Evolutionary conservation across 1,140 invertebrate genomes (phyloP).

Genomic region (Conus betulinus): DNA sequence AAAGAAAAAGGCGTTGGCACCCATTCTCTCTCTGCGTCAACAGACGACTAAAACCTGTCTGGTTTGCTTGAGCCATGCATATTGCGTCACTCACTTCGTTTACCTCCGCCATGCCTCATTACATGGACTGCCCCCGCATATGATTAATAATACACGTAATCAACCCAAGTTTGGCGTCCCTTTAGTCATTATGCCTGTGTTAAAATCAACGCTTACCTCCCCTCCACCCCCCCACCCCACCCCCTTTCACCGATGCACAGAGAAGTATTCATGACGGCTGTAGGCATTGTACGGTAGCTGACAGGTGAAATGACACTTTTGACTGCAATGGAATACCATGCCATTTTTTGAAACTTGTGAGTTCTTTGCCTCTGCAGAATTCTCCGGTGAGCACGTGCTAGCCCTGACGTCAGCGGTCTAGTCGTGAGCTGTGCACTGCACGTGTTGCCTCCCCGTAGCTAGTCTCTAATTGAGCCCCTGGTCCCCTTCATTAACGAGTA

Average conservation of each 20-base stretch:
- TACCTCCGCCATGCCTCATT: too few relatives aligned
- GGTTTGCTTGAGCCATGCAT: background rate
- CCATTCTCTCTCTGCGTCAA: constrained; percentile 13
- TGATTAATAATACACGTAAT: too few relatives aligned
- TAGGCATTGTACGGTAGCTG: background rate
- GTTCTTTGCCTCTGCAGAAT: constrained; percentile 30
- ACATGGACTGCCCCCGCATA: too few relatives aligned
- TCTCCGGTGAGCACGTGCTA: constrained; percentile 17
- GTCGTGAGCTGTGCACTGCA: constrained; percentile 11
- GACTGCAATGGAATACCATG: background rate
- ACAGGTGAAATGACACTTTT: background rate
- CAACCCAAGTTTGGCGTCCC: too few relatives aligned
- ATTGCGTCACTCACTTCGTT: background rate
- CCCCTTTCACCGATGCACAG: background rate
- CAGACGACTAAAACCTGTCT: background rate
- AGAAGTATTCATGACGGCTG: background rate
- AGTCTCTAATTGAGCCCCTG: background rate
- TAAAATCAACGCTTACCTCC: too few relatives aligned
- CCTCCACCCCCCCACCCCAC: too few relatives aligned
- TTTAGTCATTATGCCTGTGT: too few relatives aligned
- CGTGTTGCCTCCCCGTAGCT: background rate
- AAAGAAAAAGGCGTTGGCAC: background rate
- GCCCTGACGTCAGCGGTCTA: background rate
- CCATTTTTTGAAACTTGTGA: background rate
- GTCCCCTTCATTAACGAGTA: too few relatives aligned